Base-by-base conservation (phyloP, 2,888 invertebrate species). In the Asteroscopus sphinx region DNA sequence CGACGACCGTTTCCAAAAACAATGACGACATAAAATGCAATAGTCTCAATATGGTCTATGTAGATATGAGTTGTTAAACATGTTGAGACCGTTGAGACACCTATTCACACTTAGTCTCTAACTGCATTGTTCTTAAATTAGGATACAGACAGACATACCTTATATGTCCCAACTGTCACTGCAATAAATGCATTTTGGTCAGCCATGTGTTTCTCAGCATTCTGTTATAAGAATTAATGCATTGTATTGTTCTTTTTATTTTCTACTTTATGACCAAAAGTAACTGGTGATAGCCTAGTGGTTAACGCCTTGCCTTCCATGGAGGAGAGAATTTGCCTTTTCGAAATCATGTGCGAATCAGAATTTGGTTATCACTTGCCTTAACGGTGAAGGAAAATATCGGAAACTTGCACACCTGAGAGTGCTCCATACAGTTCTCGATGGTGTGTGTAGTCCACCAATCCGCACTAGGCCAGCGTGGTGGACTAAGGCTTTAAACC, bases 51-150 rank as follows among this genome's bases (percentile, higher is more conserved):
- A 79, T 36, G 78, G 79, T 7, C 2, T 48, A 53, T 47, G 55
- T 65, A 72, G 67, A 74, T 78, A 60, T 67, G 73, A 80, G 76
- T 71, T 81, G 78, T 78, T 70, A 81, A 76, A 71, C 63, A 73
- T 76, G 58, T 70, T 64, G 48, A 60, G 68, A 56, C 58, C 76
- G 58, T 70, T 64, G 48, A 60, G 68, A 56, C 58, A 48, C 63
- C 44, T 59, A 74, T 67, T 72, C 65, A 37, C 55, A 62, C 41
- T 28, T 35, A 41, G 55, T 48, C 51, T 71, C 79, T 87, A 88
- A 90, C 82, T 89, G 80, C 81, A 85, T 88, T 90, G 89, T 89
- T 89, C 86, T 85, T 82, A 80, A 73, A 76, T 65, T 17, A 41
- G 32, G 83, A 82, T 85, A 62, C 70, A 57, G 47, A 51, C 60